These are phyloP conservation scores for Dasypus novemcinctus DNA, from an alignment of 2,113 vertebrate species.

Conservation along the genomic window DNA sequence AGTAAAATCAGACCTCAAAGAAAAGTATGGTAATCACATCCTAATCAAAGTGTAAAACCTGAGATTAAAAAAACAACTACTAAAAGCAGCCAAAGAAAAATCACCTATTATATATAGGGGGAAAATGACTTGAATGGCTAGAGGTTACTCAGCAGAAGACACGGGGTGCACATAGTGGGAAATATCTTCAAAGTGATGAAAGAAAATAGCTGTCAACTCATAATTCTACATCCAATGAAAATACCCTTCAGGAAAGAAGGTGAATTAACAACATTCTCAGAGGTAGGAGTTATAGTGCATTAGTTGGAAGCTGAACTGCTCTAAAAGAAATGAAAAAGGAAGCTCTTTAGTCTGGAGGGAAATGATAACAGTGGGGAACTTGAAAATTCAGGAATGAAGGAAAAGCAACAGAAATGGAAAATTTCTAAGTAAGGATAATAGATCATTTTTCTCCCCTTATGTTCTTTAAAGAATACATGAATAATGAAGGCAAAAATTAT, in stretches of 20 bases:
- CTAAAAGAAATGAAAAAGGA: not conserved
- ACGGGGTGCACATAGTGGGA: not conserved
- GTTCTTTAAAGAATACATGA: not conserved
- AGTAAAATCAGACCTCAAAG: not conserved
- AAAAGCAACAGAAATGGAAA: not conserved
- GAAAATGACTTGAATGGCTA: not conserved
- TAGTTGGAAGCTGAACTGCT: not conserved
- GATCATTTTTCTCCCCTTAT: not conserved
- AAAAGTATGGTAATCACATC: not conserved
- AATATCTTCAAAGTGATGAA: not conserved
- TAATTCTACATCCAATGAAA: too few species aligned
- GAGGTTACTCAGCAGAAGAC: not conserved
- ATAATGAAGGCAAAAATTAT: not conserved
- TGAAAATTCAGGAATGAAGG: not conserved
- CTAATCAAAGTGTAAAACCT: not conserved
- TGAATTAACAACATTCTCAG: not conserved
- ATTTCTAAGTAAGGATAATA: not conserved
- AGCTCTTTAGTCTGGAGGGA: not conserved
- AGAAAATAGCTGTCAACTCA: not conserved
- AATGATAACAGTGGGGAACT: not conserved
- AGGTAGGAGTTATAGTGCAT: not conserved
- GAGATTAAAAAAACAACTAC: not conserved
- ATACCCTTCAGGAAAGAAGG: too few species aligned
- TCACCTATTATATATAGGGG: not conserved
- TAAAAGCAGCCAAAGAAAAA: too few species aligned